Base-by-base conservation (phyloP, 2,888 invertebrate species). In the Andrena flavipes region DNA sequence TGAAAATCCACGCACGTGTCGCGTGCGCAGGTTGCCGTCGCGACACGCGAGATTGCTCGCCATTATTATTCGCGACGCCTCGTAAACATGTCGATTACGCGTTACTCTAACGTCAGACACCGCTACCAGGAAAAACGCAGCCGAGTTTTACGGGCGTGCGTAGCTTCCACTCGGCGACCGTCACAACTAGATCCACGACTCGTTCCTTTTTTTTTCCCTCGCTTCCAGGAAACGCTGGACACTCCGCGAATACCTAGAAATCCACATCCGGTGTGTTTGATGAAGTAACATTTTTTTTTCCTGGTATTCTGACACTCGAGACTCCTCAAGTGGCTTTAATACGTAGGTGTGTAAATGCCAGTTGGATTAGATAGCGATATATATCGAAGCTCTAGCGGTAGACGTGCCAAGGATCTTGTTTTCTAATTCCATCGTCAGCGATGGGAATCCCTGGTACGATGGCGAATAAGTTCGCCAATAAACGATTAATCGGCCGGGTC, bases 1-100 rank as follows among this genome's bases (percentile, higher is more conserved):
- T 92, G 92, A 92, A 92, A 89, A 91, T 89, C 85, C 84, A 89
- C 79, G 84, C 83, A 84, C 85, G 87, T 83, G 88, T 84, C 77
- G 82, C 84, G 87, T 84, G 84, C 72, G 62, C 82, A 70, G 76
- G 71, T 70, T 77, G 64, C 60, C 63, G 64, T 51, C 67, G 74
- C 76, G 81, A 78, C 83, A 83, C 86, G 76, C 87, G 82, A 74
- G 75, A 83, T 68, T 51, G 81, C 70, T 35, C 73, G 83, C 78
- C 76, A 80, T 83, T 83, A 88, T 86, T 85, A 85, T 83, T 86
- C 78, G 75, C 79, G 68, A 80, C 70, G 80, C 59, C 82, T 82
- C 82, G 85, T 88, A 88, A 88, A 84, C 80, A 77, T 64, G 69
- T 80, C 83, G 80, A 87, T 88, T 80, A 74, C 64, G 76, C 74